A percentile compares a stretch with the other conserved stretches of the same genome.
These are phyloP conservation scores for Macropodus opercularis DNA, from an alignment of 2,797 vertebrate genomes.

Conservation along the genomic window DNA sequence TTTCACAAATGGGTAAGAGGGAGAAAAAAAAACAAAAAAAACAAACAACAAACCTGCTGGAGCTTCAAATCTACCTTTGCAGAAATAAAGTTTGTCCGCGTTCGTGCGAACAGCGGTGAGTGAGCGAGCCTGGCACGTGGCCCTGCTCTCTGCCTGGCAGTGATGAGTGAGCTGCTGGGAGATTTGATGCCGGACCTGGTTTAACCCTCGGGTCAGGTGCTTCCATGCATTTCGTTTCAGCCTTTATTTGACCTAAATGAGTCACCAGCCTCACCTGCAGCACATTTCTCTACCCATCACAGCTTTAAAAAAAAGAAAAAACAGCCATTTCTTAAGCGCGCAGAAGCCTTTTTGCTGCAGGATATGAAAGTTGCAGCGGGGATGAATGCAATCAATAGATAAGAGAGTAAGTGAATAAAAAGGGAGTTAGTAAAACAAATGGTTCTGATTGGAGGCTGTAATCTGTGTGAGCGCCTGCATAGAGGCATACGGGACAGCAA, in stretches of 20 bases:
- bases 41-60: too few relatives aligned
- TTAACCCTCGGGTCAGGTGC: constrained; percentile 40
- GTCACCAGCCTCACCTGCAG: constrained; percentile 20
- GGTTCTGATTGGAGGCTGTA: constrained; percentile 66
- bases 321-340: constrained; percentile 10
- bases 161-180: constrained; percentile 44
- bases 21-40: too few relatives aligned
- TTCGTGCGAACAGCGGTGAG: constrained; percentile 26
- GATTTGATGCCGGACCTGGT: constrained; percentile 41
- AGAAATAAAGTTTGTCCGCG: constrained; percentile 1
- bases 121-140: constrained; percentile 35
- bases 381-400: constrained; percentile 57
- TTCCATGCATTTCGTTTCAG: constrained; percentile 26
- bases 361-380: constrained; percentile 22
- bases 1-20: constrained; percentile 18
- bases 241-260: constrained; percentile 27
- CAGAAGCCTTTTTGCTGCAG: neutral
- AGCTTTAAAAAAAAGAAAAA: too few relatives aligned
- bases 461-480: constrained; percentile 61
- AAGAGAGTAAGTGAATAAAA: constrained; percentile 65
- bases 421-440: constrained; percentile 72
- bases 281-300: constrained; percentile 14
- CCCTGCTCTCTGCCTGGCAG: constrained; percentile 31
- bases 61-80: constrained; percentile 18
- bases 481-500: constrained; percentile 60